phyloP scores from a whole-genome alignment of 23 tunicate species.

The Trididemnum nubilum region DNA sequence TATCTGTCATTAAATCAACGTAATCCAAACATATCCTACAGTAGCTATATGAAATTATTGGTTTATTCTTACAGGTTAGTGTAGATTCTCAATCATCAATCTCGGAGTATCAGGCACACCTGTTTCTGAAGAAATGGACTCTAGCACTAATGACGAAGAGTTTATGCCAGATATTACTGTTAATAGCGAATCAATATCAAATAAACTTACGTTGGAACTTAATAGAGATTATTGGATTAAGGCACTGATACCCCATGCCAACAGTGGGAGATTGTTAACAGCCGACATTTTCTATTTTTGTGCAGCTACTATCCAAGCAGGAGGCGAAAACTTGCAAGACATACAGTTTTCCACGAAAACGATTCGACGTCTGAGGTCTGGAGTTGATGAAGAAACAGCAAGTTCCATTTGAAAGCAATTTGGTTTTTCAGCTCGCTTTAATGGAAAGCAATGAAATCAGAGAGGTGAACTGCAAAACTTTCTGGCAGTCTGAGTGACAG shows the following conservation, averaged over 20 bases:
- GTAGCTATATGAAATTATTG: background rate
- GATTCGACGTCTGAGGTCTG: conserved; percentile 17
- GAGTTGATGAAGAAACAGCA: conserved; percentile 16
- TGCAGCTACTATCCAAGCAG: conserved; percentile 24
- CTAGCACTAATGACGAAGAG: background rate
- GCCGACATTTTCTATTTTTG: background rate
- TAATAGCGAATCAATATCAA: background rate
- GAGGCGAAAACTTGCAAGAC: background rate
- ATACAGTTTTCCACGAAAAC: conserved; percentile 11
- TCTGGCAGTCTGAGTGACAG: conserved; percentile 32
- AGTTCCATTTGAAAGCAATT: conserved; percentile 22
- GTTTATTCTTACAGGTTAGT: conserved; percentile 1
- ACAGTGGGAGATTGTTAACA: conserved; percentile 7
- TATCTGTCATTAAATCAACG: too few relatives aligned
- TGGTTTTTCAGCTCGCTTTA: conserved; percentile 14
- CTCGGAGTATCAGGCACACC: background rate
- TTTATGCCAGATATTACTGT: background rate
- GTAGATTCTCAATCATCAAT: conserved; percentile 19
- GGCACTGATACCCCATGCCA: conserved; percentile 5
- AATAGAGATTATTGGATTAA: conserved; percentile 7
- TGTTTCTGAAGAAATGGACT: background rate
- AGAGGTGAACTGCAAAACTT: conserved; percentile 18
- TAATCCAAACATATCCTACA: too few relatives aligned
- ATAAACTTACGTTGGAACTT: background rate
- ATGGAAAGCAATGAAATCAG: conserved; percentile 27